phyloP scores from a whole-genome alignment of 1,140 invertebrate genomes.

The Metopolophium dirhodum region DNA sequence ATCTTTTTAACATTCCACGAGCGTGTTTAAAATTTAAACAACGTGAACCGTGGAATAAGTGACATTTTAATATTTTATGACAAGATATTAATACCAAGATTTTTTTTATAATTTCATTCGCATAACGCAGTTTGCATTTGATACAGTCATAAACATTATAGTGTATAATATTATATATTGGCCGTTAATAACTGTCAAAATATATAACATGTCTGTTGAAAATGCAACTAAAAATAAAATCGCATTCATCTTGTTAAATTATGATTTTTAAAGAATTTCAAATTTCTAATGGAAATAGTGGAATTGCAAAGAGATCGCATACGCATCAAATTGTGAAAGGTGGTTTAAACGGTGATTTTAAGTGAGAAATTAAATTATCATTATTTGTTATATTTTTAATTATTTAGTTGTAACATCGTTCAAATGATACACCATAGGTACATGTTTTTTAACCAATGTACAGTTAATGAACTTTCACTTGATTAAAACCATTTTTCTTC shows the following conservation, averaged over 20 bases:
- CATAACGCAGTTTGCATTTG: background rate
- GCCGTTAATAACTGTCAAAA: background rate
- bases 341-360: background rate
- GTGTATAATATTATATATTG: background rate
- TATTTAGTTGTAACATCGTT: background rate
- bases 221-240: background rate
- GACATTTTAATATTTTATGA: background rate
- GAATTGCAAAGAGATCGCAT: background rate
- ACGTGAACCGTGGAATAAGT: background rate
- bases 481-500: background rate
- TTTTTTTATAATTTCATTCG: background rate
- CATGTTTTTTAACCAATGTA: background rate
- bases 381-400: background rate
- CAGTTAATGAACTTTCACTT: background rate
- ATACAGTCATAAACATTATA: background rate
- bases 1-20: background rate
- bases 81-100: background rate
- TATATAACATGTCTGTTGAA: background rate
- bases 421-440: background rate
- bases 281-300: background rate
- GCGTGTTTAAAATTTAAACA: conserved; percentile 9
- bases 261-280: background rate
- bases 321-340: background rate
- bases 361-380: background rate
- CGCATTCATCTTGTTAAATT: background rate